These are phyloP conservation scores for Leptoclinus maculatus DNA, from an alignment of 2,797 vertebrate species.

Conservation along the genomic window DNA sequence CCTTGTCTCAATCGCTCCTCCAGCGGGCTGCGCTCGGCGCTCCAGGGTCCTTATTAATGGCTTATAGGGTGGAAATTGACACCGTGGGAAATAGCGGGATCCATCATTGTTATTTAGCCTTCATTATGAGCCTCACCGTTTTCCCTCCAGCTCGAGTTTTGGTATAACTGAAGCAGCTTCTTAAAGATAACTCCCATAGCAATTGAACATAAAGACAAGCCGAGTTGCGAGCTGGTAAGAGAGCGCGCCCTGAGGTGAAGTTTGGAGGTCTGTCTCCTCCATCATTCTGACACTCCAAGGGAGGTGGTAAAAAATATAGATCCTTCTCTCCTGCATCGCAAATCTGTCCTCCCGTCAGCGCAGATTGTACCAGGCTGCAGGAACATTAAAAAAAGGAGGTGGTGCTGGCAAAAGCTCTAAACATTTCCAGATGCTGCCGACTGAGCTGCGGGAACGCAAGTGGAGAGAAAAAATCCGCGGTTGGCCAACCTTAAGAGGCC, in stretches of 20 bases:
- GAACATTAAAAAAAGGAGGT: conserved; percentile 13
- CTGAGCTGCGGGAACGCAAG: conserved; percentile 34
- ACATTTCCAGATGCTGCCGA: conserved; percentile 63
- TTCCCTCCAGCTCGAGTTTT: not conserved
- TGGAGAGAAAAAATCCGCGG: conserved; percentile 31
- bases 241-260: conserved; percentile 13
- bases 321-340: conserved; percentile 8
- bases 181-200: not conserved
- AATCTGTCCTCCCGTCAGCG: conserved; percentile 36
- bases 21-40: conserved; percentile 5
- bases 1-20: conserved; percentile 41
- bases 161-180: conserved; percentile 3
- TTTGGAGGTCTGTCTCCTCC: conserved; percentile 9
- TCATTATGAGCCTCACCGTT: conserved; percentile 14
- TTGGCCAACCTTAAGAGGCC: conserved; percentile 37
- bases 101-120: conserved; percentile 28
- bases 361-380: conserved; percentile 28
- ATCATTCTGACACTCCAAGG: conserved; percentile 38
- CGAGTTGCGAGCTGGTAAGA: not conserved
- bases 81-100: conserved; percentile 49
- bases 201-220: conserved; percentile 15
- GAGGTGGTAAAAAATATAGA: conserved; percentile 45
- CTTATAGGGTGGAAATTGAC: conserved; percentile 49
- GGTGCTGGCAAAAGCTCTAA: conserved; percentile 34
- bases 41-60: conserved; percentile 50